These are phyloP conservation scores for Mobula birostris DNA, from an alignment of 2,113 vertebrate genomes.

Conservation along the genomic window DNA sequence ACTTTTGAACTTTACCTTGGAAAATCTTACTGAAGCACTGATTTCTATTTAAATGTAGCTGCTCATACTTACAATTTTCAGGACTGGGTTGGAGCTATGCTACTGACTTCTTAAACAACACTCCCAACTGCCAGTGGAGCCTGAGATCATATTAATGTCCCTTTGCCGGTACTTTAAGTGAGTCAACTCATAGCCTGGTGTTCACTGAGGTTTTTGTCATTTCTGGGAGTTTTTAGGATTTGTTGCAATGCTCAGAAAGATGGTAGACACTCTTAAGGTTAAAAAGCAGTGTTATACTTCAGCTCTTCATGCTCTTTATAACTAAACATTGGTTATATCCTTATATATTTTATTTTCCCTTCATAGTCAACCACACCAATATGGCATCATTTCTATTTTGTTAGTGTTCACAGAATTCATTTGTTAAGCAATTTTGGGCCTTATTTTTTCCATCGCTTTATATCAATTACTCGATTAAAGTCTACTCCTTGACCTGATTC, in stretches of 20 bases:
- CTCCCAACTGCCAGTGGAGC: background rate
- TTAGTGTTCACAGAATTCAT: background rate
- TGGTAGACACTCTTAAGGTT: background rate
- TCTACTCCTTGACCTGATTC: background rate
- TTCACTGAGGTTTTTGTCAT: background rate
- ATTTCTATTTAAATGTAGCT: background rate
- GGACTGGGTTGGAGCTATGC: background rate
- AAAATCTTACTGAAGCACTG: background rate
- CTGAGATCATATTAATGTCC: background rate
- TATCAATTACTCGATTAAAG: background rate
- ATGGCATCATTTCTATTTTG: background rate
- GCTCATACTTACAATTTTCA: background rate
- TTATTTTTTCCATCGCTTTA: background rate
- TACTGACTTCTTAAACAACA: background rate
- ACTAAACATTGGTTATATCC: background rate
- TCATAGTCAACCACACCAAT: background rate
- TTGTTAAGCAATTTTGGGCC: background rate
- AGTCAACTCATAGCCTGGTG: background rate
- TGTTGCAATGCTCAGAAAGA: background rate
- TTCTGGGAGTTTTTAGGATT: background rate
- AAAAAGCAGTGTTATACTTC: background rate
- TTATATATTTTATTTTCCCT: background rate
- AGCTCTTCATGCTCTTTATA: background rate
- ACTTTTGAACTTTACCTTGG: background rate
- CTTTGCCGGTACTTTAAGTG: background rate